Evolutionary conservation across 2,888 invertebrate species (phyloP).

Genomic region (Hemithea aestivaria): DNA sequence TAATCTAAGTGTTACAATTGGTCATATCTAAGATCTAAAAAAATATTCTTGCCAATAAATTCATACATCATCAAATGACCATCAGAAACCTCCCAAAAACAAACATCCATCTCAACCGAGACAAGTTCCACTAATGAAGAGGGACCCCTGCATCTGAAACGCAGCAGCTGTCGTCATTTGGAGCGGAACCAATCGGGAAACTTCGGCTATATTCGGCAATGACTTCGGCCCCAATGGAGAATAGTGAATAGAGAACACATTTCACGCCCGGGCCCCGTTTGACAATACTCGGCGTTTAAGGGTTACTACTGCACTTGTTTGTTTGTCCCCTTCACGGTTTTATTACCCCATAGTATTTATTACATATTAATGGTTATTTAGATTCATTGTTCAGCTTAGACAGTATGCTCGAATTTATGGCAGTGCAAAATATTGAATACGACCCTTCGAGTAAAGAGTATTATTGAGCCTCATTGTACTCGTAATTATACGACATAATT

Average conservation of each 20-base stretch:
- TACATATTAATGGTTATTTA: conserved; percentile 80
- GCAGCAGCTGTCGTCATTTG: conserved; percentile 74
- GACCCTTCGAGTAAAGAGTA: conserved; percentile 54
- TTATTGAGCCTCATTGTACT: conserved; percentile 46
- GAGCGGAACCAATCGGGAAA: conserved; percentile 70
- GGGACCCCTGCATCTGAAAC: conserved; percentile 71
- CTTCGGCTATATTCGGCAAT: conserved; percentile 53
- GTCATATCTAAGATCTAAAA: too few relatives aligned
- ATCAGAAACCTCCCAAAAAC: conserved; percentile 73
- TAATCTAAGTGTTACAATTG: too few relatives aligned
- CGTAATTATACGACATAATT: conserved; percentile 57
- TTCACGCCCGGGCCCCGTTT: conserved; percentile 51
- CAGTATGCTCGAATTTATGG: conserved; percentile 78
- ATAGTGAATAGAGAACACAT: conserved; percentile 25
- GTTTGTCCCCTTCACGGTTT: conserved; percentile 71
- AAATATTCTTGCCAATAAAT: conserved; percentile 39
- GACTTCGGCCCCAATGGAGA: conserved; percentile 41
- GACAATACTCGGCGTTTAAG: conserved; percentile 61
- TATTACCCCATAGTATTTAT: conserved; percentile 78
- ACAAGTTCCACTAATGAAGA: conserved; percentile 78
- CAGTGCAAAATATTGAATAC: conserved; percentile 66
- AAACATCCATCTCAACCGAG: conserved; percentile 75
- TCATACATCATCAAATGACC: conserved; percentile 70
- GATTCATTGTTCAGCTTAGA: conserved; percentile 74
- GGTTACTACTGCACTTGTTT: conserved; percentile 73